phyloP scores from a whole-genome alignment of 2,113 vertebrate species.

The Ariopsis seemanni region DNA sequence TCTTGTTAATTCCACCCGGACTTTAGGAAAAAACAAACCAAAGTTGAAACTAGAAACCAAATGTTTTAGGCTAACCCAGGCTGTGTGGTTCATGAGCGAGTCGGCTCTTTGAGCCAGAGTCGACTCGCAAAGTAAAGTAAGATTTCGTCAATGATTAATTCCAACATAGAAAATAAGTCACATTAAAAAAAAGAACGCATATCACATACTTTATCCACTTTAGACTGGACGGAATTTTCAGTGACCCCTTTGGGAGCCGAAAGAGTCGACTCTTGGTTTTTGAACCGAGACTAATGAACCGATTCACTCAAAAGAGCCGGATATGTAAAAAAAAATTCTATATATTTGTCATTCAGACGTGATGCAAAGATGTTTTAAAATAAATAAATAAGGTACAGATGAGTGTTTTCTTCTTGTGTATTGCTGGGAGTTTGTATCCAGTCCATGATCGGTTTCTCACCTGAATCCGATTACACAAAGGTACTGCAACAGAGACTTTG shows the following conservation, averaged over 20 bases:
- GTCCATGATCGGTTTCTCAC: slow-evolving; percentile 24
- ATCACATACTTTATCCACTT: background rate
- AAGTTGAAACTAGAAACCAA: background rate
- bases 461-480: slow-evolving; percentile 78
- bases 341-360: no score
- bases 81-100: background rate
- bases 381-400: no score
- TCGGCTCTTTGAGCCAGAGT: background rate
- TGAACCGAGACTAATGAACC: background rate
- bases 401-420: no score
- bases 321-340: background rate
- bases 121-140: background rate
- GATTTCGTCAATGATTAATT: background rate
- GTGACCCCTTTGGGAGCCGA: background rate
- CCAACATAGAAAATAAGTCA: background rate
- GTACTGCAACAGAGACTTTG: slow-evolving; percentile 99
- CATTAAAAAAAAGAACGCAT: background rate
- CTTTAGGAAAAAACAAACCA: background rate
- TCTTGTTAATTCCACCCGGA: background rate
- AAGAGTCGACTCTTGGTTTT: background rate
- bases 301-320: background rate
- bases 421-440: background rate
- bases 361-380: no score
- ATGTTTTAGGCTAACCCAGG: background rate
- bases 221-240: background rate